These are phyloP conservation scores for Eospalax fontanierii DNA, from an alignment of 2,797 vertebrate species.

Conservation along the genomic window DNA sequence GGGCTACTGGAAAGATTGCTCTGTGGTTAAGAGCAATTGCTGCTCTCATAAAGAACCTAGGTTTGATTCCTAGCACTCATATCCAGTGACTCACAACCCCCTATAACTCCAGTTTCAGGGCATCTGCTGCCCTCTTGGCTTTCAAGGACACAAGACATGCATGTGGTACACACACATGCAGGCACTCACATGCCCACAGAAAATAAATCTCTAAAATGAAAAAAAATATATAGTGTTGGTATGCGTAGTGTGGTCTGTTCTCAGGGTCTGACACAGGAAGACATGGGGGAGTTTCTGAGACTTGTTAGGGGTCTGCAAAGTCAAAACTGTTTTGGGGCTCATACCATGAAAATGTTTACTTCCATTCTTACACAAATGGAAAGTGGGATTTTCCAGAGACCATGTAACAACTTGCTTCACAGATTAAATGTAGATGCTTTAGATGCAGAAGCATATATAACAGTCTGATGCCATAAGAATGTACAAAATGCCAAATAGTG, in stretches of 20 bases:
- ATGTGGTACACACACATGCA: too few species aligned
- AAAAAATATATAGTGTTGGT: neutral
- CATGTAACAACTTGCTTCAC: neutral
- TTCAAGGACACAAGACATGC: too few species aligned
- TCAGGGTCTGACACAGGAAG: neutral
- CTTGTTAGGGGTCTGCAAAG: neutral
- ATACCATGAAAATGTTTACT: neutral
- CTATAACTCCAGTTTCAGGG: too few species aligned
- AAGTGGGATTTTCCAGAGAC: conserved; percentile 23
- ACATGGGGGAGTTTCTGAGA: conserved; percentile 7
- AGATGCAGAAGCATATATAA: neutral
- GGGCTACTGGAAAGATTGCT: too few species aligned
- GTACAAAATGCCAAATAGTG: neutral
- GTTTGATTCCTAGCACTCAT: too few species aligned
- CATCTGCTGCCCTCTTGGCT: too few species aligned
- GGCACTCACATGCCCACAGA: too few species aligned
- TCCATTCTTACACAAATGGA: neutral
- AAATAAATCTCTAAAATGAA: too few species aligned
- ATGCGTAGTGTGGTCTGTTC: neutral
- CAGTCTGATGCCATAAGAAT: neutral
- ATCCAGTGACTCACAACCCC: too few species aligned
- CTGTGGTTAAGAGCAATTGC: too few species aligned
- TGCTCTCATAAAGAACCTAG: too few species aligned
- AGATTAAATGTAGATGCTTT: neutral
- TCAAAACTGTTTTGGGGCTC: neutral